Evolutionary conservation across 1,140 invertebrate species (phyloP).

Genomic region (Lepidurus packardi): DNA sequence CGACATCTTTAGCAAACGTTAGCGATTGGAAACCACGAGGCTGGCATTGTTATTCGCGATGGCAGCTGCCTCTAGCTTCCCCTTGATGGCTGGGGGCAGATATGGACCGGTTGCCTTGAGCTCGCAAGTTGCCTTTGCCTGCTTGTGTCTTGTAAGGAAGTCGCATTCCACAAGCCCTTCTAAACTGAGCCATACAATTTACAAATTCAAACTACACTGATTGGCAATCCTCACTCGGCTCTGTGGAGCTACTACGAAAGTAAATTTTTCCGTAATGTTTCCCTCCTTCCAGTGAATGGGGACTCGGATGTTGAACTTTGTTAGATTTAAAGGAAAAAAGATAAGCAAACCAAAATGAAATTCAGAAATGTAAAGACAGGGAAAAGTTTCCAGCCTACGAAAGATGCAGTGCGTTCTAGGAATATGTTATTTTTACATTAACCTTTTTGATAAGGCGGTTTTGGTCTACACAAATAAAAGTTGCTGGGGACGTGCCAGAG

Average conservation of each 20-base stretch:
- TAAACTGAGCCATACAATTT: slow-evolving; percentile 1
- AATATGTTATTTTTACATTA: slow-evolving; percentile 9
- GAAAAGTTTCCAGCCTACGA: not conserved
- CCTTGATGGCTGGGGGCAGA: slow-evolving; percentile 20
- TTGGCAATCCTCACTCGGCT: not conserved
- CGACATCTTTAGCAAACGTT: not conserved
- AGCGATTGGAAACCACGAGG: slow-evolving; percentile 20
- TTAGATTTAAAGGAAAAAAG: not conserved
- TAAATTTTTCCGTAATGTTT: not conserved
- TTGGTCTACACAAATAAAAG: slow-evolving; percentile 11
- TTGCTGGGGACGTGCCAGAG: slow-evolving; percentile 16
- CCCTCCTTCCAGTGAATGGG: not conserved
- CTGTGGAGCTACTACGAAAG: not conserved
- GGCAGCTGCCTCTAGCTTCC: not conserved
- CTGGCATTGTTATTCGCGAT: not conserved
- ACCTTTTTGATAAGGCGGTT: slow-evolving; percentile 6
- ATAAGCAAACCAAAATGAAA: not conserved
- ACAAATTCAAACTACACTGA: slow-evolving; percentile 10
- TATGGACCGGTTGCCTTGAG: slow-evolving; percentile 20
- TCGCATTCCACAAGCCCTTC: slow-evolving; percentile 11
- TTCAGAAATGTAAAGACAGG: not conserved
- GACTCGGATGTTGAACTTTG: not conserved
- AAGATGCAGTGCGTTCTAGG: not conserved
- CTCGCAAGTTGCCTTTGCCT: slow-evolving; percentile 15
- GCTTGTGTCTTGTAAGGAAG: slow-evolving; percentile 8